Evolutionary conservation across 2,888 invertebrate species (phyloP).

Genomic region (Epirrita christyi): DNA sequence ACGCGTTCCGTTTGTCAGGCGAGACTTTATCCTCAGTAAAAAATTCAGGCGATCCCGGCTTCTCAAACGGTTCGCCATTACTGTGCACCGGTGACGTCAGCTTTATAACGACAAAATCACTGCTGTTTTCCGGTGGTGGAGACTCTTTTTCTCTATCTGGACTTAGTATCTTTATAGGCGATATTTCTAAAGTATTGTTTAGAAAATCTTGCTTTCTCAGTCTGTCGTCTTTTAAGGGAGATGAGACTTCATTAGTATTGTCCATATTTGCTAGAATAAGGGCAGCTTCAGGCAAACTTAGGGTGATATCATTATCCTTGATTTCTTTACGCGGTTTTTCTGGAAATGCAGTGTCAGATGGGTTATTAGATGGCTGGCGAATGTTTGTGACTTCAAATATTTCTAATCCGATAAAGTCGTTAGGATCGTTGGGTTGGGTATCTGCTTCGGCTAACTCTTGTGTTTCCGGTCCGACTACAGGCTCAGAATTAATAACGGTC

Average conservation of each 20-base stretch:
- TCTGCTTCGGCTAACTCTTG: conserved; percentile 69
- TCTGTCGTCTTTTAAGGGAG: conserved; percentile 67
- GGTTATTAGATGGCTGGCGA: background rate
- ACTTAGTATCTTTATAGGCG: conserved; percentile 82
- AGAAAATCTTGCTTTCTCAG: conserved; percentile 82
- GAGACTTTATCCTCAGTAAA: conserved; percentile 77
- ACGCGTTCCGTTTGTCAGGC: conserved; percentile 69
- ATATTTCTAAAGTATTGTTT: conserved; percentile 85
- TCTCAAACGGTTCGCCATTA: conserved; percentile 72
- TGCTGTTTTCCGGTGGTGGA: conserved; percentile 64
- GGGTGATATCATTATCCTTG: conserved; percentile 11
- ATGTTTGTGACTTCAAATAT: background rate
- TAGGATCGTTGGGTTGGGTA: conserved; percentile 60
- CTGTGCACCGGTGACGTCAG: conserved; percentile 68
- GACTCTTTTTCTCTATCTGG: conserved; percentile 63
- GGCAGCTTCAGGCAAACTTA: conserved; percentile 12
- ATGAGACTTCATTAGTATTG: conserved; percentile 56
- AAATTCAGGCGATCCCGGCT: conserved; percentile 71
- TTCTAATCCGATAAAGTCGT: conserved; percentile 36
- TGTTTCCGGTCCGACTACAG: conserved; percentile 50
- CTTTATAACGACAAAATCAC: conserved; percentile 70
- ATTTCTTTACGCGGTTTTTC: background rate
- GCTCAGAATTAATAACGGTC: conserved; percentile 45
- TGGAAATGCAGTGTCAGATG: background rate
- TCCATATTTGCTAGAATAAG: conserved; percentile 25